Evolutionary conservation across 2,797 vertebrate genomes (phyloP), one percentile per base, ranked within the genome.

Genomic region (Phataginus tetradactyla): DNA sequence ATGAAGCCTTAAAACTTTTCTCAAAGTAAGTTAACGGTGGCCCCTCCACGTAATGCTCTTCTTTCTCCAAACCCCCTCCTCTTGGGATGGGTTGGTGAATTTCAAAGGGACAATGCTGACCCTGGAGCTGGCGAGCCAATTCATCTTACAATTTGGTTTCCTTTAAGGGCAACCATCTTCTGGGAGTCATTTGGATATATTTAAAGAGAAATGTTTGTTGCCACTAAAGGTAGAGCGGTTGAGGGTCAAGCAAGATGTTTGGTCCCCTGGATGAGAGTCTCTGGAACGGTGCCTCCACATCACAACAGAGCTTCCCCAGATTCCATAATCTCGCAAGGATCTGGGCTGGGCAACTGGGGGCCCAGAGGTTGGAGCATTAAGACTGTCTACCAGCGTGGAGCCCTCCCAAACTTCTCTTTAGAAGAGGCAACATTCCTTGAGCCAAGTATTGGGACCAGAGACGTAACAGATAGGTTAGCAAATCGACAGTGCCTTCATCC

Each of bases 171-270:
- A 29, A 49, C 3, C 15, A 27, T 75, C 25, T n/a, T 85, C 49
- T 68, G 51, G 66, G 66, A 49, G 53, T 57, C 23, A 57, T 63
- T n/a, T 49, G 45, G 64, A 72, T 71, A 27, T n/a, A 51, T 79
- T 83, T 64, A 39, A 78, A 79, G n/a, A 45, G 49, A 2, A 93
- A 89, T 68, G 87, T 86, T 81, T 81, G 92, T 95, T 94, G 25
- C 59, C 27, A 27, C 72, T 93, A 66, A 69, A 96, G 83, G 83
- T 89, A 79, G 90, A 92, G 86, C 20, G 15, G 34, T 61, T 20
- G 51, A 51, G 32, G 51, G 49, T 39, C 12, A 17, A 68, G 63
- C 32, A 66, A 45, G 57, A 27, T 1, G 45, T 61, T 42, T 45
- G 45, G 45, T 45, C 34, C 42, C 87, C 37, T 13, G 12, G 25